Evolutionary conservation across 2,797 vertebrate species (phyloP).

Genomic region (Sebastes diaconus): DNA sequence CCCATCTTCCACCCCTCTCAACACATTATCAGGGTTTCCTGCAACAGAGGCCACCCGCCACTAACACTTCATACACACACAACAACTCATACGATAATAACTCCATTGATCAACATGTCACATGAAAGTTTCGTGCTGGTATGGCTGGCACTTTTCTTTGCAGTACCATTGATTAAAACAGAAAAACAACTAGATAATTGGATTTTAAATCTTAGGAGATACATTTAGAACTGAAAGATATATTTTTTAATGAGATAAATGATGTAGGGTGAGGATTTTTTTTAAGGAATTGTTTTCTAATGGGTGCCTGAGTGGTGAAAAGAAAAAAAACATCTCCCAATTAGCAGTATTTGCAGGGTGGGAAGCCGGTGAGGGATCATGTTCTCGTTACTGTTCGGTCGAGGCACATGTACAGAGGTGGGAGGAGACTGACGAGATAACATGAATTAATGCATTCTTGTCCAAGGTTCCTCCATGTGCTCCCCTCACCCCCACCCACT

Average conservation of each 20-base stretch:
- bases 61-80: slow-evolving; percentile 20
- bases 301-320: background rate
- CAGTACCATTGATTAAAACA: slow-evolving; percentile 1
- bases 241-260: too few species aligned
- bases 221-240: too few species aligned
- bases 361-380: slow-evolving; percentile 3
- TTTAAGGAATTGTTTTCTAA: background rate
- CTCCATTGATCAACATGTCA: slow-evolving; percentile 28
- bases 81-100: slow-evolving; percentile 26
- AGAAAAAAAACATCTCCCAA: background rate
- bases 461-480: background rate
- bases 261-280: background rate
- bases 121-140: background rate
- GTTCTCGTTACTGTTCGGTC: background rate
- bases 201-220: background rate
- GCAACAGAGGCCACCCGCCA: slow-evolving; percentile 16
- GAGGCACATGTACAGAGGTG: background rate
- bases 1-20: slow-evolving; percentile 40
- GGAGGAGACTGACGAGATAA: background rate
- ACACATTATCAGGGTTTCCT: slow-evolving; percentile 28
- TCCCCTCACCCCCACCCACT: too few species aligned
- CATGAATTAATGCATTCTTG: background rate
- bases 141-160: slow-evolving; percentile 46
- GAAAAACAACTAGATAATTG: background rate
- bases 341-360: background rate